Conservation (phyloP, 1,140 invertebrate genomes). For the Pygmarrhopalites habei region DNA sequence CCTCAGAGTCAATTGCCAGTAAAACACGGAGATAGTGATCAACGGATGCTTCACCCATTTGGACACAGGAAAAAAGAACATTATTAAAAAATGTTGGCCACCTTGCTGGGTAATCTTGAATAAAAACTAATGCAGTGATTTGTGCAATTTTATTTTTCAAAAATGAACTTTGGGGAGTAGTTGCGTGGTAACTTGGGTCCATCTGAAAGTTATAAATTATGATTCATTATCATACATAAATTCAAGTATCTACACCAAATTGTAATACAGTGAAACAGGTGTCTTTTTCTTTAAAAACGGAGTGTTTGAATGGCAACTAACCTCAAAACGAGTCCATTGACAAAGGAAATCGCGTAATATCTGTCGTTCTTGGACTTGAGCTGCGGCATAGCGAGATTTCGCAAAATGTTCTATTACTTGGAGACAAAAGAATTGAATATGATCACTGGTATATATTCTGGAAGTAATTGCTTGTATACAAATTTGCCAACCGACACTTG, state of each 20-base stretch:
- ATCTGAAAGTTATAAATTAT: background rate
- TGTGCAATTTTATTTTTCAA: conserved; percentile 52
- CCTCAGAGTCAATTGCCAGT: conserved; percentile 49
- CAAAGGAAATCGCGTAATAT: conserved; percentile 40
- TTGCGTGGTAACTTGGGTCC: background rate
- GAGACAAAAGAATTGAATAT: conserved; percentile 50
- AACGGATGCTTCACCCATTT: conserved; percentile 45
- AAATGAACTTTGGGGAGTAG: conserved; percentile 20
- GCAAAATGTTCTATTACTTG: conserved; percentile 50
- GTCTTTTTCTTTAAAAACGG: no score
- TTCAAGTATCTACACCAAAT: background rate
- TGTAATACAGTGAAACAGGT: background rate
- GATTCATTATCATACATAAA: background rate
- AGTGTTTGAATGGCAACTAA: no score
- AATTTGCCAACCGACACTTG: conserved; percentile 48
- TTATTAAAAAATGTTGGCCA: conserved; percentile 53
- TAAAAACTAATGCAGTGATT: conserved; percentile 49
- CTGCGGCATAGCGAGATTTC: conserved; percentile 42
- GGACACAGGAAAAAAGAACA: conserved; percentile 44
- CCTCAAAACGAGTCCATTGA: conserved; percentile 40
- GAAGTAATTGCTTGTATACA: conserved; percentile 45
- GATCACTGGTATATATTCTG: conserved; percentile 42
- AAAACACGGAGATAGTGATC: conserved; percentile 52
- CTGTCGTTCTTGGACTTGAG: conserved; percentile 37
- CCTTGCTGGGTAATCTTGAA: conserved; percentile 49